Percentiles rank a stretch among this genome's conserved stretches.
phyloP scores from a whole-genome alignment of 1,140 invertebrate species.

The Drosophila nigromelanica region DNA sequence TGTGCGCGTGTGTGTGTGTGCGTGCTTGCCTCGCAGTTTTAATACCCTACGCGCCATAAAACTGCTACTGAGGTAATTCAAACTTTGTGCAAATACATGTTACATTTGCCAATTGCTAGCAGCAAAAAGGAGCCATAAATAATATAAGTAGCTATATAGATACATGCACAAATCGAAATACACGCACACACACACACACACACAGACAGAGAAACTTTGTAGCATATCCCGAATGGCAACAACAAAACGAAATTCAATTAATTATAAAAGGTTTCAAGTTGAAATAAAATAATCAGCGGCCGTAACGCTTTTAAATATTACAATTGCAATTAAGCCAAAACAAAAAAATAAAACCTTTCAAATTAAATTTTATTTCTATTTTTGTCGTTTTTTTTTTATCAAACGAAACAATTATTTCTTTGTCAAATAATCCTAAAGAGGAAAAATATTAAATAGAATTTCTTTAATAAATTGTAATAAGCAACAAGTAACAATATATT shows the following conservation, averaged over 20 bases:
- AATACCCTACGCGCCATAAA: slow-evolving; percentile 47
- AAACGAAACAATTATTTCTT: not conserved
- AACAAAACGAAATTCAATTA: not conserved
- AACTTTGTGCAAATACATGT: slow-evolving; percentile 41
- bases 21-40: slow-evolving; percentile 9
- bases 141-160: slow-evolving; percentile 6
- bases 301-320: not conserved
- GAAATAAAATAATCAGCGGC: not conserved
- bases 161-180: not conserved
- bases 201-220: not conserved
- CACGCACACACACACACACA: not conserved
- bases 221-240: not conserved
- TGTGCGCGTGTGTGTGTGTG: slow-evolving; percentile 9
- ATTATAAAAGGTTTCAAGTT: not conserved
- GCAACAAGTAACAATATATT: no score
- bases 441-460: no score
- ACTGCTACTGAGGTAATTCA: slow-evolving; percentile 47
- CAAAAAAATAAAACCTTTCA: not conserved
- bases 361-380: not conserved
- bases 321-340: not conserved
- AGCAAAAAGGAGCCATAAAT: slow-evolving; percentile 33
- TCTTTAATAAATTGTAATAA: no score
- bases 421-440: no score
- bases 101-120: slow-evolving; percentile 39
- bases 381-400: no score